Conservation (phyloP, 2,888 invertebrate genomes). For the Xestobium rufovillosum region DNA sequence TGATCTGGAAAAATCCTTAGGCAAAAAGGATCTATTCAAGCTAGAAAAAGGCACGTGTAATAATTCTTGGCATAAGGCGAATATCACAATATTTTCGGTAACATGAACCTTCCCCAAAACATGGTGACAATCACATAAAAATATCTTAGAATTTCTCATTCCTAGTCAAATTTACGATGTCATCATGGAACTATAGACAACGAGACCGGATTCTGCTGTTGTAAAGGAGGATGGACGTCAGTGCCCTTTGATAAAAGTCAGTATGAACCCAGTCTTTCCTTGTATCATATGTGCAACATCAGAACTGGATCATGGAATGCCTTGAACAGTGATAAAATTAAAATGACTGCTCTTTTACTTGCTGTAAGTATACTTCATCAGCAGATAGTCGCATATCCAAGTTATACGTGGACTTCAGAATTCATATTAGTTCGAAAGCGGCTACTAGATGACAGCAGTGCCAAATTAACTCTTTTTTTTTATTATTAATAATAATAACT, state of each 20-base stretch:
- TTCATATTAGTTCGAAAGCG: too few species aligned
- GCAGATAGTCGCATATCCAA: too few species aligned
- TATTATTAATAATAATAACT: too few species aligned
- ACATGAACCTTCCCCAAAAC: too few species aligned
- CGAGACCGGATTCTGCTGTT: slow-evolving; percentile 38
- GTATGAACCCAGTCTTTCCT: slow-evolving; percentile 36
- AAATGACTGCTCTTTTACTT: slow-evolving; percentile 34
- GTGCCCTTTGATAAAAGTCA: slow-evolving; percentile 33
- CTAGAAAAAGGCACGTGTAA: slow-evolving; percentile 31
- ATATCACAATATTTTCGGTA: too few species aligned
- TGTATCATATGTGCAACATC: slow-evolving; percentile 44
- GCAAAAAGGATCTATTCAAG: slow-evolving; percentile 30
- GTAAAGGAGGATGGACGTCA: slow-evolving; percentile 41
- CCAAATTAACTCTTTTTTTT: too few species aligned
- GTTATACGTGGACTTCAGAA: too few species aligned
- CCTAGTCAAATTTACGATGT: slow-evolving; percentile 36
- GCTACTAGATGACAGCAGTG: too few species aligned
- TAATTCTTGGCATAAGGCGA: too few species aligned
- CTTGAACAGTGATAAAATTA: slow-evolving; percentile 32
- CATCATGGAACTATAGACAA: slow-evolving; percentile 38
- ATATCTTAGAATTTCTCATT: slow-evolving; percentile 9
- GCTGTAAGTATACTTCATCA: slow-evolving; percentile 31
- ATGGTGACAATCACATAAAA: not conserved
- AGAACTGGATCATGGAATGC: slow-evolving; percentile 36
- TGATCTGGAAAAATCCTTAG: slow-evolving; percentile 36